Evolutionary conservation across 2,113 vertebrate species (phyloP).

Genomic region (Craseonycteris thonglongyai): DNA sequence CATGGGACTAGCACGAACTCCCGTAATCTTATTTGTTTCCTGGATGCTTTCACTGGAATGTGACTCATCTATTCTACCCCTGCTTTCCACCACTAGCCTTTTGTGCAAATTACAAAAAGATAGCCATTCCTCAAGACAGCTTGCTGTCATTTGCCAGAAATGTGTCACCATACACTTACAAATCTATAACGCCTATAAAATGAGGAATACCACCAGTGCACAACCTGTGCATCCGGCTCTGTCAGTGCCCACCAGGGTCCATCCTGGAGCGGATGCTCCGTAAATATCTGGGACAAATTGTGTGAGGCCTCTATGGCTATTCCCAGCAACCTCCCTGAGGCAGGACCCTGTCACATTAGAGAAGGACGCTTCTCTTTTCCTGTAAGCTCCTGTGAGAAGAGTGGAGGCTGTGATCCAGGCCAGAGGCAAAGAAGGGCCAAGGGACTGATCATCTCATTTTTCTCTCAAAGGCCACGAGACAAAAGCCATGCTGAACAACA

Average conservation of each 20-base stretch:
- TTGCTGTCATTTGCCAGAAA: neutral
- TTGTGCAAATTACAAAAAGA: neutral
- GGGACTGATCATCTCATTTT: neutral
- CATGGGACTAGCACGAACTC: neutral
- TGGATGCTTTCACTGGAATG: neutral
- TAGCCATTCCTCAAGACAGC: neutral
- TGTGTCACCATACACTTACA: neutral
- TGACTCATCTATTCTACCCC: neutral
- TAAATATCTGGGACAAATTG: neutral
- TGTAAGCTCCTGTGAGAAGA: neutral
- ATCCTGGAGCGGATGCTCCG: fast-evolving
- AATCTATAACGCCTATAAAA: neutral
- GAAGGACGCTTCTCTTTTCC: neutral
- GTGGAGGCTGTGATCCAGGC: too few relatives aligned
- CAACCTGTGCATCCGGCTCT: fast-evolving
- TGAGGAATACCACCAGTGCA: neutral
- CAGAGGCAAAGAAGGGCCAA: neutral
- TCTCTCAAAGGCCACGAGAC: conserved; percentile 90
- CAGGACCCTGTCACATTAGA: neutral
- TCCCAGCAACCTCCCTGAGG: neutral
- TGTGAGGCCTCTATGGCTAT: neutral
- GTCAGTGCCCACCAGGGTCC: neutral
- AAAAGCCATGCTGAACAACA: conserved; percentile 96
- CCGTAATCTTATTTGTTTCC: neutral
- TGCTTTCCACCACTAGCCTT: neutral